Base-by-base conservation (phyloP, 1,140 invertebrate species). In the Vollenhovia emeryi region DNA sequence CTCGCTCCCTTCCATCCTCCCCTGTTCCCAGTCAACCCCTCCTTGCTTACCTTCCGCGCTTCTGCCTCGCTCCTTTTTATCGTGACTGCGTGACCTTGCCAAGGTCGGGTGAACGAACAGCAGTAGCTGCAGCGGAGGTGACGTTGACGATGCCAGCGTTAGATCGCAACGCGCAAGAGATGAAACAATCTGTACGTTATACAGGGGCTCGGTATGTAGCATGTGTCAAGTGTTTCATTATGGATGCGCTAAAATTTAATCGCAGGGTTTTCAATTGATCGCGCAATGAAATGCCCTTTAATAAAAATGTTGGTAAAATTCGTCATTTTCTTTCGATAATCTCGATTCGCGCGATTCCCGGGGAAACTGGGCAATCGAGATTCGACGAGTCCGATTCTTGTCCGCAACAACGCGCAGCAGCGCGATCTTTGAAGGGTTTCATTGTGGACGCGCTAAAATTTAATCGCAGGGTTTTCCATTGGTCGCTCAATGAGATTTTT, bases 101-200 rank as follows among this genome's bases (percentile, higher is more conserved):
- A 95, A 94, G 94, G 93, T 93, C 94, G 93, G 94, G 94, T 95
- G 93, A 95, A 95, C 92, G 94, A 95, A 95, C 94, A 94, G 93
- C 90, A 91, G 86, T 80, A 66, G 43, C 75, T 50, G 64, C 78
- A 59, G 66, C 36, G 52, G 78, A 82, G 78, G 50, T 82, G 78
- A 82, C 78, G 78, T 82, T 82, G 66, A 82, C 24, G 50, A 43
- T 80, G 48, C 62, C 24, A 24, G 24, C 18, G 33, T 80, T 80
- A 73, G 50, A 82, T 73, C 50, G 78, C 36, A 57, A n/a, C 36
- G 48, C 36, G 43, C 21, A 6, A 75, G 36, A 45, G 30, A 78
- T 48, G 24, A 57, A 45, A 82, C 50, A 82, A 24, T 73, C 55
- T 21, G 45, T n/a, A n/a, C 18, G 4, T 11, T 50, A 27, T 69